These are phyloP conservation scores for Dreissena polymorpha DNA, from an alignment of 1,140 invertebrate species.

Conservation along the genomic window DNA sequence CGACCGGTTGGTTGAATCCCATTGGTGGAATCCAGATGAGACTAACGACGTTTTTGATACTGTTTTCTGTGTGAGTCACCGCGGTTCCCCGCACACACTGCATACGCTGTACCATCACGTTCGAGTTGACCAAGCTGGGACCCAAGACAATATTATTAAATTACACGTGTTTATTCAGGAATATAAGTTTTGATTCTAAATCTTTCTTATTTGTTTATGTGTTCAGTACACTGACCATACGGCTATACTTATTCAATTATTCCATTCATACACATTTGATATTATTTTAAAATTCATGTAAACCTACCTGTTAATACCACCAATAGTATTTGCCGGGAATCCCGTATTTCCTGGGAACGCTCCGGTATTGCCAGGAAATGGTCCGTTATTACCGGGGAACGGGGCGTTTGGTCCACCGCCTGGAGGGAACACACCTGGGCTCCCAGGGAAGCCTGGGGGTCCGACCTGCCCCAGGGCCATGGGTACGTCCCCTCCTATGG, in stretches of 20 bases:
- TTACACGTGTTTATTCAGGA: too few species aligned
- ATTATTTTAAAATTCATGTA: too few species aligned
- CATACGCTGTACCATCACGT: conserved; percentile 43
- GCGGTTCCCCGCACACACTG: conserved; percentile 33
- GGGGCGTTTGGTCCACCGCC: too few species aligned
- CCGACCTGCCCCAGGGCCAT: background rate
- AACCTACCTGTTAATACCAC: too few species aligned
- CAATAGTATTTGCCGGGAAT: background rate
- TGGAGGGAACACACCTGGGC: background rate
- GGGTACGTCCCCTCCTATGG: background rate
- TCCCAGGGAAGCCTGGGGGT: background rate
- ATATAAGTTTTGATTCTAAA: too few species aligned
- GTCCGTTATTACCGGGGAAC: too few species aligned
- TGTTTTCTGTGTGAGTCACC: conserved; percentile 46
- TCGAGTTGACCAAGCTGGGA: conserved; percentile 5
- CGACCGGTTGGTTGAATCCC: conserved; percentile 35
- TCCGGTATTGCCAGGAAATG: background rate
- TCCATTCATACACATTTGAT: too few species aligned
- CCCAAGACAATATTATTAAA: background rate
- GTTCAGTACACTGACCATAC: too few species aligned
- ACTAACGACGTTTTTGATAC: conserved; percentile 20
- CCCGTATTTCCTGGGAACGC: background rate
- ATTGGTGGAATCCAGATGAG: conserved; percentile 43
- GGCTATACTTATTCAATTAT: too few species aligned
- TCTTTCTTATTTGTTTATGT: too few species aligned